Evolutionary conservation across 64 coral and sea anemone genomes (phyloP).

Genomic region (Orbicella faveolata): DNA sequence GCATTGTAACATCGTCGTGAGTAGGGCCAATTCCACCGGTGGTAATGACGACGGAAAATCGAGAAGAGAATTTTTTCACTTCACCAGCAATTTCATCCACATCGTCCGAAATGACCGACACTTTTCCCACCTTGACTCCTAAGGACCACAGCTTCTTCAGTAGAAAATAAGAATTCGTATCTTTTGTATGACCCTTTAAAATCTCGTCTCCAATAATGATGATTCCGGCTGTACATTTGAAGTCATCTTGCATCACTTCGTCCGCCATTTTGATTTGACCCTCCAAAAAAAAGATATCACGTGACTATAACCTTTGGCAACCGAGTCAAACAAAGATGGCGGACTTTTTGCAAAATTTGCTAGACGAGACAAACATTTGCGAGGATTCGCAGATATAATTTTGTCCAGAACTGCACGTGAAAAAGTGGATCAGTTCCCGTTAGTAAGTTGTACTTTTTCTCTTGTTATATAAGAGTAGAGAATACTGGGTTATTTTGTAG

Average conservation of each 20-base stretch:
- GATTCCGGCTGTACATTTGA: conserved; percentile 40
- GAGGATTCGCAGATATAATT: background rate
- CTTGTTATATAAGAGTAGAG: background rate
- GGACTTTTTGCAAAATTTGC: conserved; percentile 19
- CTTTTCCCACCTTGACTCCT: conserved; percentile 83
- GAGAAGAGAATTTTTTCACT: conserved; percentile 68
- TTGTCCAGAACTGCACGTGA: background rate
- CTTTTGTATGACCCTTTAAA: conserved; percentile 95
- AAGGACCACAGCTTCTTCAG: conserved; percentile 83
- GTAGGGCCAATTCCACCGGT: conserved; percentile 95
- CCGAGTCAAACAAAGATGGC: conserved; percentile 77
- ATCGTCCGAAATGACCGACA: conserved; percentile 90
- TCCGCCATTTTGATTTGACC: conserved; percentile 44
- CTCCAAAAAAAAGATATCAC: conserved; percentile 31
- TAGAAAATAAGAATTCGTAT: conserved; percentile 87
- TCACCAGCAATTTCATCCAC: conserved; percentile 77
- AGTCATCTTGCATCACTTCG: background rate
- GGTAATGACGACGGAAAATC: conserved; percentile 81
- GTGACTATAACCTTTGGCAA: conserved; percentile 66
- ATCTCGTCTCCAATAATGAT: conserved; percentile 97
- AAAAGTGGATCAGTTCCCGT: background rate
- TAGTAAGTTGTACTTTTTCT: background rate
- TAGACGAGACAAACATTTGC: background rate
- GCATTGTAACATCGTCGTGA: conserved; percentile 93
- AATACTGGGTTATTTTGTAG: background rate